Conservation (phyloP, 2,797 vertebrate species). For the Aratinga solstitialis region DNA sequence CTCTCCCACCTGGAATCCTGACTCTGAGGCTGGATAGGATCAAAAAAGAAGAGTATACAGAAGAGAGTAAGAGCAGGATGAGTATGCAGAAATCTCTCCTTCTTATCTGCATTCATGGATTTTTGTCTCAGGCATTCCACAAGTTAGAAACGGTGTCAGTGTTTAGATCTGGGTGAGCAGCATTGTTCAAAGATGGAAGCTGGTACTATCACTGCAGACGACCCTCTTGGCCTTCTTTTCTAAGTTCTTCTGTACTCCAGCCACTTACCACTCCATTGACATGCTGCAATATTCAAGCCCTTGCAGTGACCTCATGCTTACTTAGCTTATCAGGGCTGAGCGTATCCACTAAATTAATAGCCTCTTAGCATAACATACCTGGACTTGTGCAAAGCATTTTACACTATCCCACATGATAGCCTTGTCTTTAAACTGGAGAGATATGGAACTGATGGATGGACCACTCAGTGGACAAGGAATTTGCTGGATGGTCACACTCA, state of each 20-base stretch:
- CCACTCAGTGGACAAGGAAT: background rate
- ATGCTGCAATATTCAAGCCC: background rate
- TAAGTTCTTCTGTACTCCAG: background rate
- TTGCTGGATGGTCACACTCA: rapidly evolving
- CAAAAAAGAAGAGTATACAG: background rate
- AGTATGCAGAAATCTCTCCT: background rate
- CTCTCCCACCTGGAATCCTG: background rate
- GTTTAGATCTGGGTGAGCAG: background rate
- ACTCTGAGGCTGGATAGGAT: background rate
- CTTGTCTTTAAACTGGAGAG: background rate
- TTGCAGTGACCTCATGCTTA: background rate
- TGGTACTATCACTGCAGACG: rapidly evolving
- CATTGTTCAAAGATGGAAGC: background rate
- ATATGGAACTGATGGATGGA: background rate
- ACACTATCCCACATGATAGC: background rate
- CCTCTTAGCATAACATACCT: background rate
- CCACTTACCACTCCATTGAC: background rate
- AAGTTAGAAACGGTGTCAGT: background rate
- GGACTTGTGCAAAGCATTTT: background rate
- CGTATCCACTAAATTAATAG: background rate
- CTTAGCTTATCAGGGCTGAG: background rate
- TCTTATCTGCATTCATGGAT: background rate
- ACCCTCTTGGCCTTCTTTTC: background rate
- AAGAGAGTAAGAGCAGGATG: background rate
- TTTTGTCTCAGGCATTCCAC: background rate